Percentiles rank a stretch among this genome's conserved stretches.
These are phyloP conservation scores for Neoniphon sammara DNA, from an alignment of 2,797 vertebrate species.

Conservation along the genomic window DNA sequence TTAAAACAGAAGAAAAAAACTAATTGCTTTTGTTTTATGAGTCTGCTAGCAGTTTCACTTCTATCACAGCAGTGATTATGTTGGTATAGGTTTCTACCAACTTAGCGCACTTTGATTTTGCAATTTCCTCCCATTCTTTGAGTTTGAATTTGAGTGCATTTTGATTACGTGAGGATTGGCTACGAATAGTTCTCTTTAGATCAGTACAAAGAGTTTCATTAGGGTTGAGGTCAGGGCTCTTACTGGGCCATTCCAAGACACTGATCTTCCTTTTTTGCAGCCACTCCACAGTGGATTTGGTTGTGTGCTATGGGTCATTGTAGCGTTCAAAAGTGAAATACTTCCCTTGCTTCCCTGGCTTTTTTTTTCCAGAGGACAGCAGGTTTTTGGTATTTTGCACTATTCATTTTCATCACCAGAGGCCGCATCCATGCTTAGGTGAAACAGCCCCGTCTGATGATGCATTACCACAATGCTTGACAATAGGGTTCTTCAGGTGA, in stretches of 20 bases:
- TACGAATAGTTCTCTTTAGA: not conserved
- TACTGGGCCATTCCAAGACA: not conserved
- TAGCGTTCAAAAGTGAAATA: slow-evolving; percentile 27
- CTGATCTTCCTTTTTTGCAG: not conserved
- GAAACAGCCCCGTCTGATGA: no score
- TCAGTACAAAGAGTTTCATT: not conserved
- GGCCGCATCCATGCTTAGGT: no score
- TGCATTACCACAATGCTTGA: no score
- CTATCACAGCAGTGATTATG: no score
- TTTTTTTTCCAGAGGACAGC: slow-evolving; percentile 22
- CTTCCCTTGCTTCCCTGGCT: not conserved
- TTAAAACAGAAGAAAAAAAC: no score
- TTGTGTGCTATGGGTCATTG: slow-evolving; percentile 13
- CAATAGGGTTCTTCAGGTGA: no score
- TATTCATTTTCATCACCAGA: no score
- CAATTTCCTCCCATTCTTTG: not conserved
- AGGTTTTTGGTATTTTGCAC: not conserved
- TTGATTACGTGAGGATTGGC: not conserved
- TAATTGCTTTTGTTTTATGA: no score
- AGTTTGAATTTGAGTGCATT: not conserved
- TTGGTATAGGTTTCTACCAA: no score
- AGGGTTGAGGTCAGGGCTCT: slow-evolving; percentile 12
- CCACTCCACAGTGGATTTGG: not conserved
- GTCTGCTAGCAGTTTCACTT: no score
- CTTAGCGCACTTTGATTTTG: no score